Evolutionary conservation across 1,140 invertebrate species (phyloP).

Genomic region (Aphis gossypii): DNA sequence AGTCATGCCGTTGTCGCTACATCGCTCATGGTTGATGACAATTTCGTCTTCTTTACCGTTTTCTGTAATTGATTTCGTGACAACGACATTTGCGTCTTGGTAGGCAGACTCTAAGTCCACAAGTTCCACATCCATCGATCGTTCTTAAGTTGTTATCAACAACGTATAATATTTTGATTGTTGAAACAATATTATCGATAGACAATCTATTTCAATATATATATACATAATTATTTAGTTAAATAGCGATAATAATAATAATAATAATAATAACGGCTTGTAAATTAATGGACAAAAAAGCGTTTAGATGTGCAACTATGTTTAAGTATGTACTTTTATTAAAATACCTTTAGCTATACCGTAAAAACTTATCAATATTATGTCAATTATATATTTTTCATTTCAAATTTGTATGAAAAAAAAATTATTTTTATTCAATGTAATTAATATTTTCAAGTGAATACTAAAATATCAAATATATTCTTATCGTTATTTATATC

Average conservation of each 20-base stretch:
- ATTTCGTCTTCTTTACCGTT: not conserved
- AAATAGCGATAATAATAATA: no score
- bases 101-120: not conserved
- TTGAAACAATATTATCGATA: not conserved
- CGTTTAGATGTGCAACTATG: not conserved
- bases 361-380: not conserved
- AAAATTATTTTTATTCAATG: no score
- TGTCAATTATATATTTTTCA: not conserved
- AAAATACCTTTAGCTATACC: no score
- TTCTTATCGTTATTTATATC: no score
- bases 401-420: no score
- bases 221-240: not conserved
- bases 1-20: not conserved
- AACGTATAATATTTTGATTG: not conserved
- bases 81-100: no score
- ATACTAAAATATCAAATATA: no score
- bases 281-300: not conserved
- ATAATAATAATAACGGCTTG: not conserved
- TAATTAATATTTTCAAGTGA: no score
- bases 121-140: not conserved
- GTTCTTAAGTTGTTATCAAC: not conserved
- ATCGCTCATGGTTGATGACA: not conserved
- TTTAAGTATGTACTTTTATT: not conserved
- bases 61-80: not conserved
- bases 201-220: not conserved